Evolutionary conservation across 2,888 invertebrate species (phyloP).

Genomic region (Eilema depressum): DNA sequence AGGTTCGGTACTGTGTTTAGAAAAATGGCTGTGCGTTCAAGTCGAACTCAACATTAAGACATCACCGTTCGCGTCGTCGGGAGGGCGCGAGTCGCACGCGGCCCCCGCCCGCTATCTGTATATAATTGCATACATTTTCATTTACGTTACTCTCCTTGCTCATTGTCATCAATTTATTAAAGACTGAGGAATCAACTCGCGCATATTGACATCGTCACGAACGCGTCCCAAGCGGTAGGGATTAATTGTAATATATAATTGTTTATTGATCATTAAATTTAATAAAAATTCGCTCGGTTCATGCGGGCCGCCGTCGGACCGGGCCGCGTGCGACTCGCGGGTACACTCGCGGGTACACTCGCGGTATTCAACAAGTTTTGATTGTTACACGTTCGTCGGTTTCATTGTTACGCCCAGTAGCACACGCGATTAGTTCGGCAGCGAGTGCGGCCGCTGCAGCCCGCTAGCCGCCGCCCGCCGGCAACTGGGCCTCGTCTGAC

Average conservation of each 20-base stretch:
- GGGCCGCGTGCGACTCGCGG: constrained; percentile 58
- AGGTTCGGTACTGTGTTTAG: constrained; percentile 79
- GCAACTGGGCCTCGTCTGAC: no score
- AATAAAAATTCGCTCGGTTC: constrained; percentile 67
- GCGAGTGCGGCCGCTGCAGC: constrained; percentile 30
- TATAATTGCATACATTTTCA: constrained; percentile 85
- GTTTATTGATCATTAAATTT: constrained; percentile 69
- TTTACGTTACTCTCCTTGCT: constrained; percentile 84
- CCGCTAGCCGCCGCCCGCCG: constrained; percentile 16
- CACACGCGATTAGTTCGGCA: constrained; percentile 29
- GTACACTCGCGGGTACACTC: constrained; percentile 60
- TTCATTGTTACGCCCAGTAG: constrained; percentile 42
- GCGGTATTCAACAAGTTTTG: constrained; percentile 47
- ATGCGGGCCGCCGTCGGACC: constrained; percentile 61
- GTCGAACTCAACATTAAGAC: constrained; percentile 78
- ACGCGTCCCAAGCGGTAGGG: constrained; percentile 78
- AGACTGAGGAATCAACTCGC: constrained; percentile 87
- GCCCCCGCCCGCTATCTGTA: constrained; percentile 69
- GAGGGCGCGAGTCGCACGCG: constrained; percentile 66
- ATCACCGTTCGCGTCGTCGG: constrained; percentile 58
- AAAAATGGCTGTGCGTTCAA: constrained; percentile 83
- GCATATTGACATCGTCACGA: constrained; percentile 85
- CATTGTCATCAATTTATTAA: constrained; percentile 87
- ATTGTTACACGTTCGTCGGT: constrained; percentile 43
- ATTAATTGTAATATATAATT: constrained; percentile 77